These are phyloP conservation scores for Orgyia antiqua DNA, from an alignment of 2,888 invertebrate genomes.

Conservation along the genomic window DNA sequence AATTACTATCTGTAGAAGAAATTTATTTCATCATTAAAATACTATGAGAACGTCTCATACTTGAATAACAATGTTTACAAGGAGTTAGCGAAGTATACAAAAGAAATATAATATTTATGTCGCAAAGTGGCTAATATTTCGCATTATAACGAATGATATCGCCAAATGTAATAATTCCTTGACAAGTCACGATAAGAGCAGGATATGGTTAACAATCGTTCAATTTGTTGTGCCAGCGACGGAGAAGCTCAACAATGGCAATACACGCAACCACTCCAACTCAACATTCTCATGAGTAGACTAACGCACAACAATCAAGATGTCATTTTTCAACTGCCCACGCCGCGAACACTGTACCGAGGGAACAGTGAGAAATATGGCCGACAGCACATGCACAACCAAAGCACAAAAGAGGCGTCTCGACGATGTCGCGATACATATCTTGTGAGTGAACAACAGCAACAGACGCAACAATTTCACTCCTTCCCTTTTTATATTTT, in stretches of 20 bases:
- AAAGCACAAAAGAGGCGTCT: constrained; percentile 65
- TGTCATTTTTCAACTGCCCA: constrained; percentile 79
- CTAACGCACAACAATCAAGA: constrained; percentile 77
- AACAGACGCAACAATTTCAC: constrained; percentile 44
- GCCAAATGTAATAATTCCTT: constrained; percentile 60
- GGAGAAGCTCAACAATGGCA: constrained; percentile 54
- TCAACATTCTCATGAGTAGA: constrained; percentile 73
- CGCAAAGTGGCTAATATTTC: background rate
- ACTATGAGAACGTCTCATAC: no score
- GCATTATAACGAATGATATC: constrained; percentile 6
- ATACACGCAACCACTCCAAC: constrained; percentile 63
- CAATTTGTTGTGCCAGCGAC: constrained; percentile 65
- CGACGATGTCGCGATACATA: constrained; percentile 65
- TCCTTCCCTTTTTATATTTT: constrained; percentile 49
- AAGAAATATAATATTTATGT: background rate
- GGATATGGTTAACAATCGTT: constrained; percentile 71
- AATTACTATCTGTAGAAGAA: no score
- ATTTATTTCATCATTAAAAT: no score
- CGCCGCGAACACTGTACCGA: constrained; percentile 55
- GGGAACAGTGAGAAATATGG: constrained; percentile 67
- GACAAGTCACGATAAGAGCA: constrained; percentile 66
- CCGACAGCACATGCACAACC: constrained; percentile 66
- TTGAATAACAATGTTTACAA: no score
- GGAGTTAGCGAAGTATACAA: background rate
- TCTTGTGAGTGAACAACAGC: constrained; percentile 58